Conservation (phyloP, 2,888 invertebrate species). For the Yponomeuta evonymella region DNA sequence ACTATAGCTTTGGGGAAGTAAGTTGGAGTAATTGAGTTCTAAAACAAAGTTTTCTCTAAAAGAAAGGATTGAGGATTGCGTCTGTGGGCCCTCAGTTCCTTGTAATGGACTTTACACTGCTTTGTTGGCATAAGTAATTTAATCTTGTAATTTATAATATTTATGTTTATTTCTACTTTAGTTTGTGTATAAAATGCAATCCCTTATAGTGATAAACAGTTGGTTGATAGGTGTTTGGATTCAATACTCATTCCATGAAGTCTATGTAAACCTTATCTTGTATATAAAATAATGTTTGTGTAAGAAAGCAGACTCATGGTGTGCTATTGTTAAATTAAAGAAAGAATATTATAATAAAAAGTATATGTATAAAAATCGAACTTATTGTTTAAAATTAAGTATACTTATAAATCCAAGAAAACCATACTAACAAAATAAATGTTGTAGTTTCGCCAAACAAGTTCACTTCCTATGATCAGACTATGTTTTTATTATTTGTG, state of each 20-base stretch:
- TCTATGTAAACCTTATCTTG: conserved; percentile 2
- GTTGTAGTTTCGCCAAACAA: no score
- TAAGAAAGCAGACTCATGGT: not conserved
- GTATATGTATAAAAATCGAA: conserved; percentile 1
- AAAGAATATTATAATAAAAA: not conserved
- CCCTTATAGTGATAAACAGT: not conserved
- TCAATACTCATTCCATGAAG: conserved; percentile 21
- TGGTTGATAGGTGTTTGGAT: not conserved
- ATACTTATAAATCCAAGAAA: not conserved
- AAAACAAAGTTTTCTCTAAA: no score
- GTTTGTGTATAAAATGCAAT: not conserved
- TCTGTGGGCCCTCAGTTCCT: no score
- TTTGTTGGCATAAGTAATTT: not conserved
- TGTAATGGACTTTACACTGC: not conserved
- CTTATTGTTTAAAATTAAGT: not conserved
- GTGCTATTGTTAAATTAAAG: not conserved
- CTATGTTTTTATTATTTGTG: no score
- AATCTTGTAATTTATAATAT: not conserved
- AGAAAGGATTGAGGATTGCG: no score
- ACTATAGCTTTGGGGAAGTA: no score
- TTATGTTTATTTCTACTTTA: not conserved
- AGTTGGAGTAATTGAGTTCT: no score
- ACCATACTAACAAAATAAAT: not conserved
- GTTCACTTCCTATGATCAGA: no score
- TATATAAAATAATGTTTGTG: not conserved